Percentiles rank a stretch among this genome's conserved stretches.
Conservation (phyloP, 2,888 invertebrate genomes). For the Megaustenia siamemsis region DNA sequence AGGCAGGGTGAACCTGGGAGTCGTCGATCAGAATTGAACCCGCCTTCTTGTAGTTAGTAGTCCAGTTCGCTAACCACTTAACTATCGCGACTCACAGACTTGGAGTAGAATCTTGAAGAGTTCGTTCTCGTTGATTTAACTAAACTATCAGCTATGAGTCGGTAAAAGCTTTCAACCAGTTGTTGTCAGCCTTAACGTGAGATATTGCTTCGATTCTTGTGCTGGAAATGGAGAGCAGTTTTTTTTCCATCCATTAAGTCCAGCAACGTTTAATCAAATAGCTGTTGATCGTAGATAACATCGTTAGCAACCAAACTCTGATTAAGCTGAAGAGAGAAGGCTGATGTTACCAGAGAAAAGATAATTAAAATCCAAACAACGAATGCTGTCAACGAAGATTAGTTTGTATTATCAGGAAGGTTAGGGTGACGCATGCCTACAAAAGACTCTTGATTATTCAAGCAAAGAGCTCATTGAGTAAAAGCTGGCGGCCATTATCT, state of each 20-base stretch:
- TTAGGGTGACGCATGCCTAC: background rate
- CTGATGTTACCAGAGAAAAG: background rate
- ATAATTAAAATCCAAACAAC: background rate
- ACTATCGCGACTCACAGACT: too few relatives aligned
- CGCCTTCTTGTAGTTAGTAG: too few relatives aligned
- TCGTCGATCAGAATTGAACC: too few relatives aligned
- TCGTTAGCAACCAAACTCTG: background rate
- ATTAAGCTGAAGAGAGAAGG: slow-evolving; percentile 13
- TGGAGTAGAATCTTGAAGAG: too few relatives aligned
- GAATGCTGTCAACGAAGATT: background rate
- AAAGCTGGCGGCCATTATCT: background rate
- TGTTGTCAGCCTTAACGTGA: too few relatives aligned
- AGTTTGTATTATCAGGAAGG: background rate
- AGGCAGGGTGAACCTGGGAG: too few relatives aligned
- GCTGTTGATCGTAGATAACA: background rate
- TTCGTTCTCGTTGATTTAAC: too few relatives aligned
- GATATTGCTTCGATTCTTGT: too few relatives aligned
- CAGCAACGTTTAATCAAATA: background rate
- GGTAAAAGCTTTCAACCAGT: too few relatives aligned
- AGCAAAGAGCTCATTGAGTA: background rate
- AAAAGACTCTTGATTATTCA: background rate
- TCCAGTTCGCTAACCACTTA: too few relatives aligned
- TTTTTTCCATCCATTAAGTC: background rate
- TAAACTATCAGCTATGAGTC: too few relatives aligned
- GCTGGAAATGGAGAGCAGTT: slow-evolving; percentile 10